phyloP scores from a whole-genome alignment of 2,113 vertebrate genomes.

The Gila orcuttii region DNA sequence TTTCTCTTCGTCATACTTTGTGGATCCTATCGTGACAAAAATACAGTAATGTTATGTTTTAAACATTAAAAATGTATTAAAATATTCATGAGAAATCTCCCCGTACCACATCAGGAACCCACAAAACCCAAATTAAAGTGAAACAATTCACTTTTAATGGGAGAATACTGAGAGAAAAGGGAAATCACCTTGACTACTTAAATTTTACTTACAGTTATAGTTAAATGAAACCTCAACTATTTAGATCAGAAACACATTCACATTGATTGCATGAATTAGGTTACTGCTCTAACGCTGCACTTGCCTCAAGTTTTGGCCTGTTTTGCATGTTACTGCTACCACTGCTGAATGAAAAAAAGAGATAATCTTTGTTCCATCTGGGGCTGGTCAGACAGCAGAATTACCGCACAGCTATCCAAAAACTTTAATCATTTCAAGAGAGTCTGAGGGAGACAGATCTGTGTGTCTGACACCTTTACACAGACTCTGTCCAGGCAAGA shows the following conservation, averaged over 20 bases:
- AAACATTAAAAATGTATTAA: not conserved
- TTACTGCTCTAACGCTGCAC: not conserved
- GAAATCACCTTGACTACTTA: not conserved
- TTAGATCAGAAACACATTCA: not conserved
- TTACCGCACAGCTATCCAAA: constrained; percentile 32
- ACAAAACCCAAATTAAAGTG: not conserved
- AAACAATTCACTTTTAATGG: not conserved
- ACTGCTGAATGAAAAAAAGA: not conserved
- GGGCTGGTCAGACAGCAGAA: constrained; percentile 41
- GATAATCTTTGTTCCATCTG: constrained; percentile 44
- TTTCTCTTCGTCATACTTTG: too few relatives aligned
- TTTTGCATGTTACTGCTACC: not conserved
- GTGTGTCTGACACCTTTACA: constrained; percentile 38
- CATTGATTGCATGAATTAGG: constrained; percentile 2
- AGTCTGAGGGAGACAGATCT: constrained; percentile 45
- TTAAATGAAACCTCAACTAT: not conserved
- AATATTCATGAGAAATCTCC: not conserved
- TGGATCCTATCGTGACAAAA: too few relatives aligned
- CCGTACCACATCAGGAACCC: too few relatives aligned
- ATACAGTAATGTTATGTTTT: not conserved
- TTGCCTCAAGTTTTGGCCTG: not conserved
- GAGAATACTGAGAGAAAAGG: not conserved
- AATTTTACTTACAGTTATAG: not conserved
- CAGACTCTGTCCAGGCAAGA: constrained; percentile 27
- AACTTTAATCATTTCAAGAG: constrained; percentile 40